These are phyloP conservation scores for Quadroppia sp. DNA, from an alignment of 2,888 invertebrate species.

Conservation along the genomic window DNA sequence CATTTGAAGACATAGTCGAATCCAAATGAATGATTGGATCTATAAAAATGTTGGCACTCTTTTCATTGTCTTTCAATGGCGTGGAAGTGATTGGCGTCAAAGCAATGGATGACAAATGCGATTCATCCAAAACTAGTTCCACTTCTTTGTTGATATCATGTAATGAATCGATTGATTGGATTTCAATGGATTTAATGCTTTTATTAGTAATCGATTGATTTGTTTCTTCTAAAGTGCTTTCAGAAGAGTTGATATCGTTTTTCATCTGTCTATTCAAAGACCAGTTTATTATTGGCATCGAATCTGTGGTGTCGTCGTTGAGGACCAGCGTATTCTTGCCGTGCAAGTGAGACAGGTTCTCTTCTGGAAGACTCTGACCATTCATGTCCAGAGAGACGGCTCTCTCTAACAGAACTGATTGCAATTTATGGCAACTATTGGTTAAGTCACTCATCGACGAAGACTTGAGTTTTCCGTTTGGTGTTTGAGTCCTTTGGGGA, in stretches of 20 bases:
- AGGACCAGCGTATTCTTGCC: conserved; percentile 42
- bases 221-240: conserved; percentile 17
- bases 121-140: neutral
- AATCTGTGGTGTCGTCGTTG: conserved; percentile 17
- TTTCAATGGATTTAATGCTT: neutral
- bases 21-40: conserved; percentile 22
- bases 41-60: neutral
- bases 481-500: conserved; percentile 12
- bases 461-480: conserved; percentile 60
- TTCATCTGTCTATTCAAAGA: conserved; percentile 18
- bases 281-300: conserved; percentile 28
- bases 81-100: conserved; percentile 10
- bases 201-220: neutral
- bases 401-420: conserved; percentile 58
- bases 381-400: conserved; percentile 73
- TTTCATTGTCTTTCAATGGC: neutral
- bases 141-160: neutral
- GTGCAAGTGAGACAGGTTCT: conserved; percentile 46
- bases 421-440: conserved; percentile 51
- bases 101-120: neutral
- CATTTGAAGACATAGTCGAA: conserved; percentile 48
- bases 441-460: conserved; percentile 74
- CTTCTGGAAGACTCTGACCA: conserved; percentile 48
- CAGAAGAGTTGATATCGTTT: neutral
- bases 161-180: neutral